Base-by-base conservation (phyloP, 1,140 invertebrate genomes). In the Dinothrombium tinctorium region DNA sequence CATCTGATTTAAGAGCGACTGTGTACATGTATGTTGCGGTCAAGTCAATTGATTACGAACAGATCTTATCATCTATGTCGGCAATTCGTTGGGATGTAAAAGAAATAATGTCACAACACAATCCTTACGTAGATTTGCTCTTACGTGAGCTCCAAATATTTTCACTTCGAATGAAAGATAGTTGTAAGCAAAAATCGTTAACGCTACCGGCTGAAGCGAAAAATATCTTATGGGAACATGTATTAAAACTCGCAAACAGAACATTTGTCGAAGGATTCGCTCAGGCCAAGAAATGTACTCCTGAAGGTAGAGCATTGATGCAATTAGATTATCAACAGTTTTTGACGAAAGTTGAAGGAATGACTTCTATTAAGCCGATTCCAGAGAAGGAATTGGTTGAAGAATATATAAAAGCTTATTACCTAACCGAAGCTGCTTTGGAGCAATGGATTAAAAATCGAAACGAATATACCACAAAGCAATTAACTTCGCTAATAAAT, bases 271-370 rank as follows among this genome's bases (percentile, higher is more conserved):
- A 95, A 65, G 89, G 89, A 8, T 48, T 44, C 43, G 47, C 47
- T 5, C 39, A 35, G 23, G 78, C 78, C 1, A 82, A 77, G 49
- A 92, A 90, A 57, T 98, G 92, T 62, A 83, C 84, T 0, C 87
- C 87, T 49, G 87, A 84, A 47, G 92, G 92, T 1, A 61, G 90
- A 44, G 90, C 83, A 0, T 57, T 96, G 3, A 98, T 98, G 90
- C 87, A 94, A 55, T 62, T 98, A 3, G 92, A 98, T 65, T 95
- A 87, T 57, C 82, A 86, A 19, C 89, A 96, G 56, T 73, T 95
- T 43, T 67, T 87, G 38, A 74, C 76, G 8, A 89, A 92, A 53
- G 65, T 94, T 25, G 84, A 92, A 56, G 73, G 74, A 51, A 69
- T 92, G 14, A 77, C 80, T 0, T 68, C 67, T 8, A 50, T 51